phyloP scores from a whole-genome alignment of 2,888 invertebrate species.

The Meteorus colon region DNA sequence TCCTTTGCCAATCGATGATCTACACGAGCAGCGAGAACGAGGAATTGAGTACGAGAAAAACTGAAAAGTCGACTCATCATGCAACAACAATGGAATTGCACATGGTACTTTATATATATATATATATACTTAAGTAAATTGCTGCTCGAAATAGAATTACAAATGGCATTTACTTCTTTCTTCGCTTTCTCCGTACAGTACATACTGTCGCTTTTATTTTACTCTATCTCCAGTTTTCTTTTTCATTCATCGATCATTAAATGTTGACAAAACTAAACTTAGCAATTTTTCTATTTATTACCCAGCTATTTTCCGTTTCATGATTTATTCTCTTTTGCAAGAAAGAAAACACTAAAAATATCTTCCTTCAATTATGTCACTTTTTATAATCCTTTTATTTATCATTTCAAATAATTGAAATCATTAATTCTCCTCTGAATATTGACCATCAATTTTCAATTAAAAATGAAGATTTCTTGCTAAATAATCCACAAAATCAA shows the following conservation, averaged over 20 bases:
- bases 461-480: too few relatives aligned
- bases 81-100: too few relatives aligned
- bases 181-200: background rate
- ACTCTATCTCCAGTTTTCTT: background rate
- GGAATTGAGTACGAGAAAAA: background rate
- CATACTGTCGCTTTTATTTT: background rate
- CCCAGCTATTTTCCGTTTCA: background rate
- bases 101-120: background rate
- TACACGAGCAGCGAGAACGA: background rate
- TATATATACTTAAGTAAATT: conserved; percentile 39
- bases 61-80: background rate
- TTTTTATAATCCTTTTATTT: too few relatives aligned
- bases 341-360: too few relatives aligned
- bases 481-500: too few relatives aligned
- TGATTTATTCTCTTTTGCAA: background rate
- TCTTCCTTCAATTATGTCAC: too few relatives aligned
- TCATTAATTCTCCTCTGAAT: too few relatives aligned
- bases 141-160: conserved; percentile 40
- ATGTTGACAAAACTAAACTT: background rate
- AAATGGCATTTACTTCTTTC: conserved; percentile 32
- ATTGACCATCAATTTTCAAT: too few relatives aligned
- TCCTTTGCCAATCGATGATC: background rate
- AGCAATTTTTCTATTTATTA: background rate
- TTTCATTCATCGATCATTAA: background rate
- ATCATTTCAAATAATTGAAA: too few relatives aligned